Evolutionary conservation across 2,113 vertebrate genomes (phyloP), one percentile per base, ranked within the genome.

Genomic region (Notothenia rossii): DNA sequence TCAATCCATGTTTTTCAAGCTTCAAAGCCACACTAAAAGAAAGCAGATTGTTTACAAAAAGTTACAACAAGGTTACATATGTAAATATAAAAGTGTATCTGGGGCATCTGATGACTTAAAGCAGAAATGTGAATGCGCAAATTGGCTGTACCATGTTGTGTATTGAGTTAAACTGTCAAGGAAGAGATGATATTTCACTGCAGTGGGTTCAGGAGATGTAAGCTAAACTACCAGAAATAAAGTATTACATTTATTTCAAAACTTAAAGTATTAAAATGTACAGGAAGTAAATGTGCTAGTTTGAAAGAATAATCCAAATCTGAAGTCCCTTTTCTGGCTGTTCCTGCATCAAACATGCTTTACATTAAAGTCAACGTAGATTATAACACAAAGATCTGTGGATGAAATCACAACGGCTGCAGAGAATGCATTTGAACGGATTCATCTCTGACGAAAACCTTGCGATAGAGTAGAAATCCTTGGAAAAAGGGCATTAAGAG

Each of bases 1-100:
- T 70, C 48, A 10, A 7, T 46, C 60, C 0, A 18, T n/a, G 8
- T 10, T 53, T 56, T 63, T 22, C 8, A 50, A 29, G 10, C 25
- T 14, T 59, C 20, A 48, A 48, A 40, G 11, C 4, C 43, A 4
- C 13, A 49, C 49, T n/a, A 14, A 62, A 46, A 48, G 10, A 62
- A 46, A 48, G 10, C 5, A 11, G 22, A 10, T 46, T 15, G 51
- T 14, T 40, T 68, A 64, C 17, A 6, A 15, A 10, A 46, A 33
- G 2, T 29, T 46, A 36, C 18, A 12, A 74, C 33, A n/a, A 45
- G 17, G 3, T 36, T 9, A 79, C 33, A 54, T 80, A 43, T 69
- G 53, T 29, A 80, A 79, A 36, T 51, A 15, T 60, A 4, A 45
- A 78, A 69, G 12, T 7, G 3, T 46, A 66, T 43, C 48, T 10